Conservation (phyloP, 2,797 vertebrate species). For the Echiichthys vipera region DNA sequence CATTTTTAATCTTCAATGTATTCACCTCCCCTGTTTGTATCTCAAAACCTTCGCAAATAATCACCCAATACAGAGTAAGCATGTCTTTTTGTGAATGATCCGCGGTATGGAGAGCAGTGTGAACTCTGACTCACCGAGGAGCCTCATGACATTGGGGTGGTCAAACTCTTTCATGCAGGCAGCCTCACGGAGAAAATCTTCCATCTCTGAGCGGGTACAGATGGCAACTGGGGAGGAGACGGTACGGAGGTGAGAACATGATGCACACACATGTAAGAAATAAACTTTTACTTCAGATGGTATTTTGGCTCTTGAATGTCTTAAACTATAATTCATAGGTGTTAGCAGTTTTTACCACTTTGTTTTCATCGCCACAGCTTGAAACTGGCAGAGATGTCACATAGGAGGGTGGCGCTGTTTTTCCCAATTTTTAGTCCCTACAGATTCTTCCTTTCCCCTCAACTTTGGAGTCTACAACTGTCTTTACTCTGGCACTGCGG, state of each 20-base stretch:
- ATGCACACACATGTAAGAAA: background rate
- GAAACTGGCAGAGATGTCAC: background rate
- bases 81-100: no score
- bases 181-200: slow-evolving; percentile 92
- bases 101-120: no score
- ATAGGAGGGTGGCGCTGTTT: background rate
- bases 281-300: slow-evolving; percentile 13
- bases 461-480: background rate
- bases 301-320: background rate
- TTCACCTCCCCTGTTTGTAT: no score
- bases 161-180: slow-evolving; percentile 97
- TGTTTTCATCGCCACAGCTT: background rate
- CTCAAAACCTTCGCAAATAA: no score
- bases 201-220: slow-evolving; percentile 93
- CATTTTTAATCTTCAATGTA: background rate
- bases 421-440: no score
- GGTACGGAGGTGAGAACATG: background rate
- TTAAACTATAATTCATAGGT: slow-evolving; percentile 12
- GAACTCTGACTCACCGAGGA: slow-evolving; percentile 83
- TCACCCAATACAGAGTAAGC: no score
- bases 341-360: background rate
- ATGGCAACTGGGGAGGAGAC: slow-evolving; percentile 86
- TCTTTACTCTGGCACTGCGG: slow-evolving; percentile 14
- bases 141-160: slow-evolving; percentile 93
- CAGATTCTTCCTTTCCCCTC: background rate